Conservation (phyloP, 1,140 invertebrate species). For the Macrotrachela quadricornifera region DNA sequence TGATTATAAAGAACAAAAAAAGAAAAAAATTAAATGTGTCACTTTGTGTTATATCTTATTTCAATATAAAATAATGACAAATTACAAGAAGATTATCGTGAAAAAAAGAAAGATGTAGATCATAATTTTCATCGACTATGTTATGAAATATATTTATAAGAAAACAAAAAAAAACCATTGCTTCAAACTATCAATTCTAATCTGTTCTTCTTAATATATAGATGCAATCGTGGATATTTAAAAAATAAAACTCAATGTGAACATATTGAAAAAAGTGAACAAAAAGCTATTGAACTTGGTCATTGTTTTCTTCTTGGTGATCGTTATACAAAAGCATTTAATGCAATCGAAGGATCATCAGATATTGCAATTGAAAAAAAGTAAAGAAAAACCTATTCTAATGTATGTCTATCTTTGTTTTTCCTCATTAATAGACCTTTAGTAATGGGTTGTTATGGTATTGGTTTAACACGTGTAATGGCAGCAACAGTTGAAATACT, state of each 20-base stretch:
- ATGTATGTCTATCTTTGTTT: conserved; percentile 2
- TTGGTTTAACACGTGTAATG: conserved; percentile 61
- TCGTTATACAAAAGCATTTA: conserved; percentile 51
- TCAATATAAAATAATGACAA: no score
- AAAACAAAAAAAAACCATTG: no score
- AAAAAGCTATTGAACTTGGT: conserved; percentile 33
- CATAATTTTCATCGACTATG: no score
- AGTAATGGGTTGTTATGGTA: conserved; percentile 68
- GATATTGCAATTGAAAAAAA: conserved; percentile 5
- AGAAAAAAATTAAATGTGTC: no score
- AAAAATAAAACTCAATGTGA: background rate
- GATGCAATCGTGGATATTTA: background rate
- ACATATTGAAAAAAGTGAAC: background rate
- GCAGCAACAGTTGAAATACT: conserved; percentile 46
- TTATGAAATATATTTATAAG: no score
- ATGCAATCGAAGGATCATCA: conserved; percentile 25
- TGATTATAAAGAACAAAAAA: no score
- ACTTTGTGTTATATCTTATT: no score
- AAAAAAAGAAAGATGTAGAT: no score
- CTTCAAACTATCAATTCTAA: background rate
- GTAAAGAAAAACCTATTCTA: conserved; percentile 11
- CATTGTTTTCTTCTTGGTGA: conserved; percentile 63
- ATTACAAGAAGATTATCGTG: no score
- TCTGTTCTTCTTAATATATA: background rate
- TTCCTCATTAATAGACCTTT: conserved; percentile 18